Evolutionary conservation across 2,888 invertebrate genomes (phyloP).

Genomic region (Pedicia rivosa): DNA sequence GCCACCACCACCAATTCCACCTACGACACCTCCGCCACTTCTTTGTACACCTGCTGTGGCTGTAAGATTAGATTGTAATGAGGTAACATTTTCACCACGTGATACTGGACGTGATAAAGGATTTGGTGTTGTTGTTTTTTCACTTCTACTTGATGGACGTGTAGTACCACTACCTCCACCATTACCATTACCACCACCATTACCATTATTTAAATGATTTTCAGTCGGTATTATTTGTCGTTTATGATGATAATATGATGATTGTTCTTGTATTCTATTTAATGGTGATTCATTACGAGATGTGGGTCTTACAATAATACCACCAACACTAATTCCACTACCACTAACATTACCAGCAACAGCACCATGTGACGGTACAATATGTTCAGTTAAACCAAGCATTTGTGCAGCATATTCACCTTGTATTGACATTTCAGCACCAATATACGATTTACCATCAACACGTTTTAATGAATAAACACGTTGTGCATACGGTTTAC

Average conservation of each 20-base stretch:
- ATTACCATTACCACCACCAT: conserved; percentile 4
- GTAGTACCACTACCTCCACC: conserved; percentile 5
- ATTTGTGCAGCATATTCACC: conserved; percentile 88
- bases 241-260: conserved; percentile 23
- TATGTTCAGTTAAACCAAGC: conserved; percentile 50
- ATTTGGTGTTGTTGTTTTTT: conserved; percentile 9
- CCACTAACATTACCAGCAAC: too few species aligned
- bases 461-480: conserved; percentile 86
- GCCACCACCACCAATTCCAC: background rate
- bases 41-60: background rate
- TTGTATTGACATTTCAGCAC: conserved; percentile 76
- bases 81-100: conserved; percentile 8
- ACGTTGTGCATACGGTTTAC: conserved; percentile 70
- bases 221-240: background rate
- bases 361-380: conserved; percentile 12
- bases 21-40: background rate
- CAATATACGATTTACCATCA: conserved; percentile 79
- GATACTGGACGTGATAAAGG: conserved; percentile 20
- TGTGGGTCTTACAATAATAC: conserved; percentile 20
- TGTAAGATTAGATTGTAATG: conserved; percentile 11
- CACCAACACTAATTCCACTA: conserved; percentile 16
- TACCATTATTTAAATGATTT: conserved; percentile 1
- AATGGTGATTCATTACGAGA: conserved; percentile 23
- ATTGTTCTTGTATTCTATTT: conserved; percentile 13
- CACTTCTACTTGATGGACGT: conserved; percentile 2